A percentile compares a stretch with the other conserved stretches of the same genome.
These are phyloP conservation scores for Limnothrissa miodon DNA, from an alignment of 2,113 vertebrate genomes.

Conservation along the genomic window DNA sequence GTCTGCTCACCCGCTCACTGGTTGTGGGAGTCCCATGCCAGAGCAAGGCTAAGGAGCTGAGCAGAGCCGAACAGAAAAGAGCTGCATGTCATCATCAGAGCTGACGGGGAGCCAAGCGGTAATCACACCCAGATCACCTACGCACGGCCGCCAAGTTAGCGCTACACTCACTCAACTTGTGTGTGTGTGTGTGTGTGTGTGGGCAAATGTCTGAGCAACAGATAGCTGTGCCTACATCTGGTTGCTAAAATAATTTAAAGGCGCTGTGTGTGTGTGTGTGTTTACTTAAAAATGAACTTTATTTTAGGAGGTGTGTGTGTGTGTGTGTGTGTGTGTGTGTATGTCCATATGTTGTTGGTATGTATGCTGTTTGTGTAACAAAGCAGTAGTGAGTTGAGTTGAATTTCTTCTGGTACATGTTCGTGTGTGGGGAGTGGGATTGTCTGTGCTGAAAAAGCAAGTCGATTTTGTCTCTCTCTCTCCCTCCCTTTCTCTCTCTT, in stretches of 20 bases:
- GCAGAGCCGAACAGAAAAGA: slow-evolving; percentile 65
- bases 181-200: slow-evolving; percentile 38
- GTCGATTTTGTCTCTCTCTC: slow-evolving; percentile 56
- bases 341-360: background rate
- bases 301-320: background rate
- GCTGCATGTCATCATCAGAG: slow-evolving; percentile 77
- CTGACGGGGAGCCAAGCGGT: slow-evolving; percentile 74
- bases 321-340: slow-evolving; percentile 21
- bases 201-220: slow-evolving; percentile 14
- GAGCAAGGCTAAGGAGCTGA: slow-evolving; percentile 40
- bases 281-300: no score
- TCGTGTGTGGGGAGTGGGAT: slow-evolving; percentile 50
- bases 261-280: background rate
- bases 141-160: slow-evolving; percentile 73
- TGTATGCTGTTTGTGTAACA: background rate
- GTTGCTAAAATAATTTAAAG: background rate
- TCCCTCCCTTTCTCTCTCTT: slow-evolving; percentile 41
- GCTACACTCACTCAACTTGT: slow-evolving; percentile 62
- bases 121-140: slow-evolving; percentile 83
- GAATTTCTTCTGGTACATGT: background rate
- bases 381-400: background rate
- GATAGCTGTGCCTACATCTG: background rate
- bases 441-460: slow-evolving; percentile 55
- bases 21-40: slow-evolving; percentile 65
- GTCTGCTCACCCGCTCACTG: slow-evolving; percentile 58